A percentile compares a stretch with the other conserved stretches of the same genome.
phyloP scores from a whole-genome alignment of 2,888 invertebrate genomes.

The Podabrus alpinus region DNA sequence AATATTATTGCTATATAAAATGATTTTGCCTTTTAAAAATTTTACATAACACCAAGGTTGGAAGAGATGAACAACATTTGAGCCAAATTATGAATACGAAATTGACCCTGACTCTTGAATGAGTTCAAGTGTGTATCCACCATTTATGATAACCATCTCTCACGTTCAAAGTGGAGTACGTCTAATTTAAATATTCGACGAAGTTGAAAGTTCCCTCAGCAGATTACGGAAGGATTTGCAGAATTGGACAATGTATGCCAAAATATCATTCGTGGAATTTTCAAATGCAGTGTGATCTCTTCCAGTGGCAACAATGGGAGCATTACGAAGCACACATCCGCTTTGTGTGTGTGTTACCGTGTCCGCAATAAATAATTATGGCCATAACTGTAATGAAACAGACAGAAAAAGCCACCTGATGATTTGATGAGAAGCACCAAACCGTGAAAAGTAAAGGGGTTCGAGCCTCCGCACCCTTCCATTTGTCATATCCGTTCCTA shows the following conservation, averaged over 20 bases:
- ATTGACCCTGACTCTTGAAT: neutral
- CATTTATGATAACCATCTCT: neutral
- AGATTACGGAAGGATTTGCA: neutral
- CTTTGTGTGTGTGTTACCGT: slow-evolving; percentile 25
- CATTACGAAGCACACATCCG: slow-evolving; percentile 25
- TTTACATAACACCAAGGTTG: neutral
- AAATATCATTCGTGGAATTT: neutral
- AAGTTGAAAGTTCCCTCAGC: neutral
- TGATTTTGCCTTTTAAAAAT: neutral
- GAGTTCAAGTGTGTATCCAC: neutral
- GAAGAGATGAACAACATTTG: neutral
- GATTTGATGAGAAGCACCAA: neutral
- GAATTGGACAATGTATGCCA: neutral
- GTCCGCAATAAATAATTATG: slow-evolving; percentile 23
- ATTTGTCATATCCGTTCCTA: neutral
- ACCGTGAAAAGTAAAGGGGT: neutral
- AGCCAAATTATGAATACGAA: neutral
- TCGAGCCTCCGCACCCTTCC: slow-evolving; percentile 7
- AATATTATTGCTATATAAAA: neutral
- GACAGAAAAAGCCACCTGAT: slow-evolving; percentile 12
- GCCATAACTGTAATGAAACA: slow-evolving; percentile 19
- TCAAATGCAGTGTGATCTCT: neutral
- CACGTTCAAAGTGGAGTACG: neutral
- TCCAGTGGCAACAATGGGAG: slow-evolving; percentile 23
- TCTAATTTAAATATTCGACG: neutral